Percentiles rank a stretch among this genome's conserved stretches.
These are phyloP conservation scores for Augochlora pura DNA, from an alignment of 1,140 invertebrate genomes.

Conservation along the genomic window DNA sequence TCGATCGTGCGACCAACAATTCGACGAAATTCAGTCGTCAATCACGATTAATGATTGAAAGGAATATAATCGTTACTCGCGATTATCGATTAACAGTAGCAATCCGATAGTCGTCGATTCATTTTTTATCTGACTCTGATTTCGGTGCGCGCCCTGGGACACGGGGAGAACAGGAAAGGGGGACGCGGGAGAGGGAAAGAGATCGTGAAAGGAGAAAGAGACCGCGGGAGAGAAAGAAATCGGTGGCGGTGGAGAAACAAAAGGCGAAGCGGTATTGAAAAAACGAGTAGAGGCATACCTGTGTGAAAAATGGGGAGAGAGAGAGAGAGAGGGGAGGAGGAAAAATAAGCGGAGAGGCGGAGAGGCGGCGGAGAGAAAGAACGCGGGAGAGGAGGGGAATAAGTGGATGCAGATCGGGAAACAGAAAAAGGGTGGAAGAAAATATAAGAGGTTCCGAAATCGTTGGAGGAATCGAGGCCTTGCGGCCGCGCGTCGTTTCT, in stretches of 20 bases:
- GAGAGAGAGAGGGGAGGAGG: neutral
- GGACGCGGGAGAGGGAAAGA: neutral
- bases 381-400: neutral
- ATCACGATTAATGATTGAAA: no score
- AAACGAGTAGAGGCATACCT: neutral
- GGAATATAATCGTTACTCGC: no score
- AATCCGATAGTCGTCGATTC: no score
- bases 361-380: neutral
- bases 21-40: no score
- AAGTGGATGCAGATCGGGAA: constrained; percentile 28
- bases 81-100: no score
- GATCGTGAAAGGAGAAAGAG: neutral
- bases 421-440: neutral
- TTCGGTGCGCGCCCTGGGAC: neutral
- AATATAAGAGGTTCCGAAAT: constrained; percentile 26
- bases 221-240: neutral
- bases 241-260: neutral
- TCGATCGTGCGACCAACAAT: no score
- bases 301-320: neutral
- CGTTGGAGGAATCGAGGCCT: constrained; percentile 55
- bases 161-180: neutral
- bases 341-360: neutral
- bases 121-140: no score
- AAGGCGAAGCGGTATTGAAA: neutral
- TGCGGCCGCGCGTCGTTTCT: constrained; percentile 43